Percentiles rank a stretch among this genome's conserved stretches.
Evolutionary conservation across 2,888 invertebrate genomes (phyloP).

Genomic region (Orthonychiurus folsomi): DNA sequence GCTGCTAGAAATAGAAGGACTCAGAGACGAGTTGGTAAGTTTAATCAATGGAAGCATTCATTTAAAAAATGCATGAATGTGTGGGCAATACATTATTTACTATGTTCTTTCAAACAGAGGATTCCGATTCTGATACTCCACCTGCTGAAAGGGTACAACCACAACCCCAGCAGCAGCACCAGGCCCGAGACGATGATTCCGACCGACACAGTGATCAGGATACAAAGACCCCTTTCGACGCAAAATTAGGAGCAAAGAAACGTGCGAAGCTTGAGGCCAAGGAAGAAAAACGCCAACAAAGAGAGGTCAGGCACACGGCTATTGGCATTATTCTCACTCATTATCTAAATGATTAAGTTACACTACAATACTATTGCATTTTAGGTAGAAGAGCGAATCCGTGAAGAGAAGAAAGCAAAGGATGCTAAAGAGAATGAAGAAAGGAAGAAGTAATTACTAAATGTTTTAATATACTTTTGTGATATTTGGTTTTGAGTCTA

Average conservation of each 20-base stretch:
- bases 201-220: no score
- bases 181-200: constrained; percentile 14
- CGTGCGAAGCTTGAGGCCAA: constrained; percentile 88
- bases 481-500: constrained; percentile 3
- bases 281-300: constrained; percentile 69
- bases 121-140: constrained; percentile 32
- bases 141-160: constrained; percentile 6
- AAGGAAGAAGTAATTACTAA: constrained; percentile 59
- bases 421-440: constrained; percentile 68
- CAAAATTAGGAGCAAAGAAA: constrained; percentile 72
- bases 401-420: constrained; percentile 69
- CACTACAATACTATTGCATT: constrained; percentile 14
- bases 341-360: no score
- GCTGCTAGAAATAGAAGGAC: constrained; percentile 21
- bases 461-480: constrained; percentile 41
- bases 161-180: neutral
- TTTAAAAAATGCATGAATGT: neutral
- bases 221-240: constrained; percentile 44
- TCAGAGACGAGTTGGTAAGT: constrained; percentile 19
- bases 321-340: neutral
- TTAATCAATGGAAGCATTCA: neutral
- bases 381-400: constrained; percentile 59
- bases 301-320: constrained; percentile 52
- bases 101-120: constrained; percentile 14
- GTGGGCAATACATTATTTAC: neutral